Conservation (phyloP, 2,888 invertebrate genomes). For the Altica lythri region DNA sequence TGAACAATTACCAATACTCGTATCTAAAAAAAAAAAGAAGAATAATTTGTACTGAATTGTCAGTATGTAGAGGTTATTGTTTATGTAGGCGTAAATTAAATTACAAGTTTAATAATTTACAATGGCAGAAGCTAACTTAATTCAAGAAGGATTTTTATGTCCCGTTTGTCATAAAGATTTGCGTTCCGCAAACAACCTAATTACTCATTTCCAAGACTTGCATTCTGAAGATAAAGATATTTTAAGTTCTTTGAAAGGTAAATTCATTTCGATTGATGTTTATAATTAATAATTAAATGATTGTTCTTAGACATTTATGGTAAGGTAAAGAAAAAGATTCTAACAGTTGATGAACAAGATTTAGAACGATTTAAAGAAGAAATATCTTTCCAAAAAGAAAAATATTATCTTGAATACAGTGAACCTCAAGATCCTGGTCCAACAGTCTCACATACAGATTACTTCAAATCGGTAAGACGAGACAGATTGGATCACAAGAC, state of each 20-base stretch:
- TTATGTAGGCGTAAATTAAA: conserved; percentile 4
- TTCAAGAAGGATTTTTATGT: conserved; percentile 92
- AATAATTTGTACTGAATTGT: neutral
- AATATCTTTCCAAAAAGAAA: conserved; percentile 47
- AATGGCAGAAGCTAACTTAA: conserved; percentile 50
- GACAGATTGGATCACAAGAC: conserved; percentile 83
- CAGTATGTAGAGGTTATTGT: neutral
- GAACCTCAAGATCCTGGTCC: conserved; percentile 71
- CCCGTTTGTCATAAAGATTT: conserved; percentile 93
- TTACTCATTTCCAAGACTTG: conserved; percentile 85
- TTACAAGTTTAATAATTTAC: no score
- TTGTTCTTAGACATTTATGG: conserved; percentile 68
- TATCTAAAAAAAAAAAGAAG: neutral
- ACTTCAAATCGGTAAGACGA: conserved; percentile 72
- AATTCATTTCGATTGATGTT: no score
- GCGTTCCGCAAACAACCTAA: conserved; percentile 80
- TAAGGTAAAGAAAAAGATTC: conserved; percentile 88
- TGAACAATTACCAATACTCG: no score
- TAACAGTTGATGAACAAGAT: conserved; percentile 74
- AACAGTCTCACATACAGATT: conserved; percentile 70
- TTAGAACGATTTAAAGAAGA: conserved; percentile 64
- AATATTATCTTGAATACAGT: conserved; percentile 57
- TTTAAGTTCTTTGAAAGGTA: conserved; percentile 77
- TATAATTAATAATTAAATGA: neutral
- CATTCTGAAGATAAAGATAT: conserved; percentile 89